These are phyloP conservation scores for Sebastes taczanowskii DNA, from an alignment of 2,797 vertebrate genomes.

Conservation along the genomic window DNA sequence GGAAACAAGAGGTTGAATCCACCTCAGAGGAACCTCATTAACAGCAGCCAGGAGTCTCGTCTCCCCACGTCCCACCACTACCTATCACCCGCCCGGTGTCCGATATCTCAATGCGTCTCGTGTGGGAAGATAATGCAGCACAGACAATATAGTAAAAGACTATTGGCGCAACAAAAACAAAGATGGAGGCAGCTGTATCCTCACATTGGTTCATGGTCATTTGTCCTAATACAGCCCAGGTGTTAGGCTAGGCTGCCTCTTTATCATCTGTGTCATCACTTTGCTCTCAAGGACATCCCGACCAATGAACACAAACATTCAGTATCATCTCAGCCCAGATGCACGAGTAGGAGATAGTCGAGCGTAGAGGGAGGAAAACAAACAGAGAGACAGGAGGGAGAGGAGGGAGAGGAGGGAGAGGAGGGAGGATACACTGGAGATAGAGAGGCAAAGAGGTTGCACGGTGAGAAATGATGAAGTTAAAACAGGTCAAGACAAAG, in stretches of 20 bases:
- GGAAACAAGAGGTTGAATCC: slow-evolving; percentile 50
- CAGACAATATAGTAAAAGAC: slow-evolving; percentile 20
- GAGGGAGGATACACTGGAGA: not conserved
- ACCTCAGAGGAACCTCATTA: slow-evolving; percentile 60
- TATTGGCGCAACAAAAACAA: slow-evolving; percentile 36
- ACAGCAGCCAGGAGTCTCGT: slow-evolving; percentile 48
- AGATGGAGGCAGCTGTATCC: slow-evolving; percentile 46
- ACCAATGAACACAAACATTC: slow-evolving; percentile 40
- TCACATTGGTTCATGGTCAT: slow-evolving; percentile 21
- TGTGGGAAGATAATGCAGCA: slow-evolving; percentile 39
- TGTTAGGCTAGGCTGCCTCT: slow-evolving; percentile 40
- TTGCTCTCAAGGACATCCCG: slow-evolving; percentile 49
- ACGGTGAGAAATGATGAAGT: not conserved
- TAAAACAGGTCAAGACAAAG: slow-evolving; percentile 17
- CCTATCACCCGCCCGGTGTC: slow-evolving; percentile 46
- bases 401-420: slow-evolving; percentile 6
- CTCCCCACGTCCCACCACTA: slow-evolving; percentile 29
- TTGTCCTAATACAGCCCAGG: slow-evolving; percentile 56
- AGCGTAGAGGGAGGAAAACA: slow-evolving; percentile 31
- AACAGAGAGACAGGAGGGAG: slow-evolving; percentile 19
- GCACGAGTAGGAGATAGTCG: slow-evolving; percentile 34
- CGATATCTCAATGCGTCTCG: slow-evolving; percentile 30
- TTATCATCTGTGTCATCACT: slow-evolving; percentile 53
- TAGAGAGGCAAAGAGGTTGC: slow-evolving; percentile 9
- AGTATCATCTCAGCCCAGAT: slow-evolving; percentile 50